Evolutionary conservation across 2,797 vertebrate species (phyloP), one percentile per base, ranked within the genome.

Genomic region (Sorex maritimensis): DNA sequence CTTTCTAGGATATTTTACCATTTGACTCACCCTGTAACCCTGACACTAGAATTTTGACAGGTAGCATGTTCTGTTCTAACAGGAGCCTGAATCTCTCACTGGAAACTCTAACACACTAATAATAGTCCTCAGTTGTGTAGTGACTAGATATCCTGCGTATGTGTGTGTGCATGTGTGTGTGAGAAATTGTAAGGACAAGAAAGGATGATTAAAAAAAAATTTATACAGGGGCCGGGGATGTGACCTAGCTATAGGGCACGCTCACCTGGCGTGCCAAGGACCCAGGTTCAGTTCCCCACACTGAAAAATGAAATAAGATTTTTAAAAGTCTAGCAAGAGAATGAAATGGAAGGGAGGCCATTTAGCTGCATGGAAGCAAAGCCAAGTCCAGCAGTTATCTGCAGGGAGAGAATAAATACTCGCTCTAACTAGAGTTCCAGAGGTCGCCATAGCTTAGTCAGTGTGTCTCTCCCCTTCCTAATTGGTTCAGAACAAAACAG

Each of bases 1-100:
- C 81, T 94, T 91, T 85, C 84, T 92, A 81, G 88, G 85, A 92
- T 74, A 61, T 55, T 94, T 81, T 69, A 69, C 94, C 79, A 26
- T 93, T 89, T 96, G 89, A 84, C 72, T 86, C 74, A 68, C 46
- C 8, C 24, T 80, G 1, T 85, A 92, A 65, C 80, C 86, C 94
- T 23, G 41, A 94, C 91, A 75, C 87, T 93, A 95, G 71, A 91
- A 44, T 79, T 81, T 88, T 79, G 38, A 49, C 83, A 89, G 94
- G 89, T 73, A 89, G 93, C 90, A 71, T 24, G 52, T 41, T 91
- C 55, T 81, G 58, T 86, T 91, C 68, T 84, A 82, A 75, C 49
- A 65, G 91, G 74, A 82, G 26, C 65, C 88, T 46, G 63, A 79
- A 63, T 55, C 83, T 26, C 83, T 83, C 49, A 4, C 38, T 83